Base-by-base conservation (phyloP, 2,797 vertebrate genomes). In the Martes flavigula region DNA sequence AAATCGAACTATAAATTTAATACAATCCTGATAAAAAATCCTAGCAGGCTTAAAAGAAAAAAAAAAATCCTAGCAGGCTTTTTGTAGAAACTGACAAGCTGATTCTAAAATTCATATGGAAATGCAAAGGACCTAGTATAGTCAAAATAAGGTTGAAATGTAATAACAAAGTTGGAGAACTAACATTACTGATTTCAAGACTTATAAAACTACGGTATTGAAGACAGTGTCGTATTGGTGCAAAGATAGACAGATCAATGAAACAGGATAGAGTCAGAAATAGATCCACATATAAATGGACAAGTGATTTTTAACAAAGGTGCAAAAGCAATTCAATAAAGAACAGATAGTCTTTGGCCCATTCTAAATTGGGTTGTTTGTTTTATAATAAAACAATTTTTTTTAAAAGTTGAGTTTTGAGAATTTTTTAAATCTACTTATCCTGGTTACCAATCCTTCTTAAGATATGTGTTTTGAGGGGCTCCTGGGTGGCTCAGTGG, bases 341-440 rank as follows among this genome's bases (percentile, higher is more conserved):
- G 35, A 82, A 68, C 66, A 86, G 78, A 68, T 17, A 79, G 72
- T 77, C 15, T 56, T 89, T 87, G 46, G 54, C 38, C 46, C 66
- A 23, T 94, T 97, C 70, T 91, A 94, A 96, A 91, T 64, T 13
- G 2, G 35, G 46, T 88, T 78, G 70, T 62, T 92, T 81, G 17
- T 89, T 93, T 96, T 93, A 81, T 56, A 87, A 93, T 94, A 94
- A 97, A 81, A 75, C 54, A 82, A 72, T 95, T 40, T 91, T 93
- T 94, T 91, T 81, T 30, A 87, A 87, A 94, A 95, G 40, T 81
- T 81, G 89, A 92, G 2, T 92, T 95, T 92, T 75, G 75, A 81
- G 95, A 43, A 35, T 46, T 94, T 94, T 96, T 64, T 46, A 32
- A 54, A 60, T 95, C 43, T 58, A 20, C 20, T 82, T 91, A 23